Conservation (phyloP, 1,140 invertebrate genomes). For the Chymomyza costata region DNA sequence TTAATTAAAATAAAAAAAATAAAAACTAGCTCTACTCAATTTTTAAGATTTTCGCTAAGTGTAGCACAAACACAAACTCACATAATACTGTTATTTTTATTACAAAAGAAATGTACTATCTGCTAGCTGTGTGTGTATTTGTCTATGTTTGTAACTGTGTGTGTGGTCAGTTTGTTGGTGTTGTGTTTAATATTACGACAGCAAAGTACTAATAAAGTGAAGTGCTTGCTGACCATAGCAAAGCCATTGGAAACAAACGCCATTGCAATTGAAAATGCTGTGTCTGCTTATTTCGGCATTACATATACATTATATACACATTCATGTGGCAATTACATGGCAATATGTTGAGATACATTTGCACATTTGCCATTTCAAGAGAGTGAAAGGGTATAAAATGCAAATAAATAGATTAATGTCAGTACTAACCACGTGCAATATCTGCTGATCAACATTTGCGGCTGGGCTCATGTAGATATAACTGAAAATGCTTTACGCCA, state of each 20-base stretch:
- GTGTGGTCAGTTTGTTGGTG: too few relatives aligned
- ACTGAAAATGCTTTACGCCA: too few relatives aligned
- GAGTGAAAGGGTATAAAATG: too few relatives aligned
- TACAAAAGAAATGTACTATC: slow-evolving; percentile 19
- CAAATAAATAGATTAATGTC: too few relatives aligned
- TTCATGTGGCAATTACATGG: slow-evolving; percentile 36
- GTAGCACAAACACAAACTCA: too few relatives aligned
- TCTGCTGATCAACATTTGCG: too few relatives aligned
- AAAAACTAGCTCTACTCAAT: not conserved
- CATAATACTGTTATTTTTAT: slow-evolving; percentile 55
- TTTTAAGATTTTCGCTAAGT: slow-evolving; percentile 3
- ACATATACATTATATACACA: slow-evolving; percentile 12
- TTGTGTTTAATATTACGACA: slow-evolving; percentile 14
- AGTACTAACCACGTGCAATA: too few relatives aligned
- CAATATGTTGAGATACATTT: slow-evolving; percentile 45
- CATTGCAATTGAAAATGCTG: slow-evolving; percentile 1
- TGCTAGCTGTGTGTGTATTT: not conserved
- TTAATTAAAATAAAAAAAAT: slow-evolving; percentile 9
- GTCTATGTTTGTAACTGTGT: not conserved
- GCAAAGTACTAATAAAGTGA: slow-evolving; percentile 50
- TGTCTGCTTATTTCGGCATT: slow-evolving; percentile 20
- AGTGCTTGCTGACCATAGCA: slow-evolving; percentile 11
- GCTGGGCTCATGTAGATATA: too few relatives aligned
- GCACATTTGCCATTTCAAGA: too few relatives aligned
- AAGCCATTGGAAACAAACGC: slow-evolving; percentile 2